Base-by-base conservation (phyloP, 2,888 invertebrate genomes). In the Bedellia somnulentella region DNA sequence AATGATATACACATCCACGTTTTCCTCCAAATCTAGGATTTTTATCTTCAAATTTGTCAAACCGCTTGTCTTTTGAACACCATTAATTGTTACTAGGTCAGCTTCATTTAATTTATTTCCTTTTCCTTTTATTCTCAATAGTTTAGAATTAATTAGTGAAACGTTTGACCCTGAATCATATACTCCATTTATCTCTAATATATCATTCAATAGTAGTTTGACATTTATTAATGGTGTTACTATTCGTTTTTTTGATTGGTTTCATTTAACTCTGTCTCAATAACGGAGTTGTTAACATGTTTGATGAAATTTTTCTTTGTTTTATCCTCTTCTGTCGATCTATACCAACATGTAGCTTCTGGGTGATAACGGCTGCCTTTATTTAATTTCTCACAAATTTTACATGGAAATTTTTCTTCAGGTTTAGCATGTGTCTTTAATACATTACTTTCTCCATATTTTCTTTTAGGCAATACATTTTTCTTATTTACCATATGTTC, bases 231-330 rank as follows among this genome's bases (percentile, higher is more conserved):
- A 8, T 27, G 36, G 33, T 26, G 34, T 25, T 2, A 34, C 21
- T 34, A 29, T 12, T 28, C 23, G 37, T 37, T 36, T 39, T 39
- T 37, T 37, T 24, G 18, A 6, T 37, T 29, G 8, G 12, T 12
- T 8, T 34, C 13, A 27, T 29, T 31, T 11, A 39, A 23, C 22
- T 35, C 35, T 3, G n/a, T 24, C 17, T 37, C 37, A 9, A 37
- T 9, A 23, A 22, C 29, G n/a, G 32, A 14, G 30, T 39, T 39
- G 15, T 36, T 39, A 3, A 33, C 32, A 11, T 0, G 6, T 30
- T 28, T 22, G n/a, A 22, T 11, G 10, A 29, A 18, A 4, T 27
- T 16, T 24, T 23, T 29, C 14, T 24, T 29, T n/a, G 18, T 16
- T 10, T 15, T 21, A 6, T 29, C 8, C n/a, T 31, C 18, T 13